Conservation (phyloP, 2,113 vertebrate species). For the Psilopsiagon aymara region DNA sequence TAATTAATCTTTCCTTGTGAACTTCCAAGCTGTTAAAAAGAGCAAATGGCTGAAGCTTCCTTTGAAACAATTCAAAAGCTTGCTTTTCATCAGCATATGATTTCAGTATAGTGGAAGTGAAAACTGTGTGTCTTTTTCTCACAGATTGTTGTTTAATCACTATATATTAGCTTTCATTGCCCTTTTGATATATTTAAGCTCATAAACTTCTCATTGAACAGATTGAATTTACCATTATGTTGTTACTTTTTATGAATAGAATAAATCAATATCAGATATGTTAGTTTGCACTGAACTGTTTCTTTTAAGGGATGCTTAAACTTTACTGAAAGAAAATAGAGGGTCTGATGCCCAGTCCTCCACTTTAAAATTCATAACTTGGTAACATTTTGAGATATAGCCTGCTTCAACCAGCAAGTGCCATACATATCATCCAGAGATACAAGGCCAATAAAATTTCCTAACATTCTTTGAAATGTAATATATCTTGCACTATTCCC, state of each 20-base stretch:
- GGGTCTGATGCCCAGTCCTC: neutral
- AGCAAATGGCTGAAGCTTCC: neutral
- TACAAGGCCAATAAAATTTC: neutral
- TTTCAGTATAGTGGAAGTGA: neutral
- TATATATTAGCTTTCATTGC: conserved; percentile 51
- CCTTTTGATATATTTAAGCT: conserved; percentile 50
- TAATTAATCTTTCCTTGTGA: neutral
- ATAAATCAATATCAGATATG: conserved; percentile 38
- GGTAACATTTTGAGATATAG: neutral
- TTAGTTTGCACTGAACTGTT: conserved; percentile 16
- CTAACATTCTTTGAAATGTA: neutral
- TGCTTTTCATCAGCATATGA: neutral
- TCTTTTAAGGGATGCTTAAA: conserved; percentile 39
- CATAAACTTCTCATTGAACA: conserved; percentile 39
- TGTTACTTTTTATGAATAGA: conserved; percentile 53
- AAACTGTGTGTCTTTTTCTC: conserved; percentile 21
- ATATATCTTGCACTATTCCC: neutral
- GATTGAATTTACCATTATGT: conserved; percentile 40
- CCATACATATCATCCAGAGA: neutral
- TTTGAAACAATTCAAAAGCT: neutral
- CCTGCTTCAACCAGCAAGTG: neutral
- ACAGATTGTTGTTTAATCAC: conserved; percentile 46
- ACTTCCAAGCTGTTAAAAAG: neutral
- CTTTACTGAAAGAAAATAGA: conserved; percentile 15
- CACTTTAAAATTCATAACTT: neutral